Evolutionary conservation across 2,113 vertebrate species (phyloP).

Genomic region (Cromileptes altivelis): DNA sequence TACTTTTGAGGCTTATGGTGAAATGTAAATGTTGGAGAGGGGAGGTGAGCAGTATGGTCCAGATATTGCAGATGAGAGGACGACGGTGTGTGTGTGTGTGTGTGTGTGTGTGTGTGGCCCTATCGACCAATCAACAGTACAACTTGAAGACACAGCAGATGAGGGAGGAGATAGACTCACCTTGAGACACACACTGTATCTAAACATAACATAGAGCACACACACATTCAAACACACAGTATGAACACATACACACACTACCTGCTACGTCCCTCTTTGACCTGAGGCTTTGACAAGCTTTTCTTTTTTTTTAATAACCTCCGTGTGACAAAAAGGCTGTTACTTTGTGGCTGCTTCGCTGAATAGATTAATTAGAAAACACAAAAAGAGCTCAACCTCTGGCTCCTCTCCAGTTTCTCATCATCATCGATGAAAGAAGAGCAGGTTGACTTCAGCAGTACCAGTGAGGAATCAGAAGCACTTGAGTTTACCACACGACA

Average conservation of each 20-base stretch:
- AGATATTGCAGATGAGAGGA: constrained; percentile 26
- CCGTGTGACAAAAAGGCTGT: constrained; percentile 57
- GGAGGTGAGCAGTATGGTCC: background rate
- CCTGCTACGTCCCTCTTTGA: constrained; percentile 26
- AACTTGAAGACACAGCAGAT: constrained; percentile 80
- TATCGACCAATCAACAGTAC: constrained; percentile 74
- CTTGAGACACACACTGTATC: constrained; percentile 75
- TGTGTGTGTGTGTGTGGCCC: constrained; percentile 25
- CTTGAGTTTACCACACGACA: constrained; percentile 1
- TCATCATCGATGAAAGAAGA: constrained; percentile 38
- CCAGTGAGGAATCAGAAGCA: background rate
- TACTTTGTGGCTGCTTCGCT: constrained; percentile 38
- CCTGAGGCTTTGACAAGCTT: constrained; percentile 45
- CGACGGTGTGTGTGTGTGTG: background rate
- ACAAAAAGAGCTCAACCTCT: constrained; percentile 65
- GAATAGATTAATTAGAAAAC: constrained; percentile 73
- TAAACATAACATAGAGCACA: constrained; percentile 39
- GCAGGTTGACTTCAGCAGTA: constrained; percentile 29
- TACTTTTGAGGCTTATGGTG: background rate
- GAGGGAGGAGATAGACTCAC: constrained; percentile 74
- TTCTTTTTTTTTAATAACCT: constrained; percentile 52
- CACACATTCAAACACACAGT: background rate
- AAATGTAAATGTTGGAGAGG: background rate
- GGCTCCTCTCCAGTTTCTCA: constrained; percentile 56
- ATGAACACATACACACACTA: background rate